Evolutionary conservation across 1,140 invertebrate species (phyloP).

Genomic region (Protaetia brevitarsis): DNA sequence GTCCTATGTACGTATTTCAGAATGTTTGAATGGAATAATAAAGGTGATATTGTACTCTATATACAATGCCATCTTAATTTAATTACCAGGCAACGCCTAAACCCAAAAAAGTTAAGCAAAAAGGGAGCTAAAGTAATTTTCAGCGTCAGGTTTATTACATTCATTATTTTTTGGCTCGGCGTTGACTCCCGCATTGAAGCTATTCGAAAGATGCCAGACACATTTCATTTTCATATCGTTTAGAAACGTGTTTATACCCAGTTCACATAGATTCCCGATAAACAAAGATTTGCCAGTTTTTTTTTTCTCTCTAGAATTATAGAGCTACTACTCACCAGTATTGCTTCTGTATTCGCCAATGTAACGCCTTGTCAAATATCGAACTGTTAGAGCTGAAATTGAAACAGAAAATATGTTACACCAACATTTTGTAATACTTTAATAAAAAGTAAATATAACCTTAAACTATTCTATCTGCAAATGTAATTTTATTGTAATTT

Average conservation of each 20-base stretch:
- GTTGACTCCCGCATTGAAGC: not conserved
- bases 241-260: not conserved
- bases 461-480: too few relatives aligned
- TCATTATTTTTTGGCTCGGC: not conserved
- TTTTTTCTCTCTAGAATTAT: not conserved
- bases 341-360: conserved; percentile 80
- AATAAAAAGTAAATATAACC: not conserved
- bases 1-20: too few relatives aligned
- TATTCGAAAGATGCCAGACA: not conserved
- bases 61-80: too few relatives aligned
- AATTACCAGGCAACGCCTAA: not conserved
- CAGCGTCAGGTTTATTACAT: not conserved
- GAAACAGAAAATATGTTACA: conserved; percentile 35
- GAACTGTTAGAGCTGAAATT: conserved; percentile 72
- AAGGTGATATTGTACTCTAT: not conserved
- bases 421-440: not conserved
- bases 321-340: conserved; percentile 61
- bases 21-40: too few relatives aligned
- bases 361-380: conserved; percentile 72
- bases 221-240: not conserved
- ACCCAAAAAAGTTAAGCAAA: not conserved
- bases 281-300: too few relatives aligned
- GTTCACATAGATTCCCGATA: too few relatives aligned
- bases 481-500: too few relatives aligned
- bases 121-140: not conserved